Evolutionary conservation across 2,113 vertebrate species (phyloP).

Genomic region (Epinephelus cyanopodus): DNA sequence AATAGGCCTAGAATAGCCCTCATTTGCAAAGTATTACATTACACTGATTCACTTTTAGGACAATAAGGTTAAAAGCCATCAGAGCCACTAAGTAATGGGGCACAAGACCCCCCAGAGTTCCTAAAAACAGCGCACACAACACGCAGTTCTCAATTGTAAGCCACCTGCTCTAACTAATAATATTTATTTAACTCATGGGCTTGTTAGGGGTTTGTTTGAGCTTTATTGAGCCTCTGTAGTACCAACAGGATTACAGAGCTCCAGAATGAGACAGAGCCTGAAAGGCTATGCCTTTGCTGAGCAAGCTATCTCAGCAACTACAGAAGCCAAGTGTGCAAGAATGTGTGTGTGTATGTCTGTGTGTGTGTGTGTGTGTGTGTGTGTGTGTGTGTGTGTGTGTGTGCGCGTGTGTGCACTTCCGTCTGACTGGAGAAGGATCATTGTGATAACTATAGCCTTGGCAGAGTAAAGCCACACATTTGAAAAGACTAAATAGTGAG

Average conservation of each 20-base stretch:
- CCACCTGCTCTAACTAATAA: conserved; percentile 38
- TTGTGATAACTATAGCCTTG: conserved; percentile 50
- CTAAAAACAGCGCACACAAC: conserved; percentile 3
- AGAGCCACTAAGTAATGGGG: conserved; percentile 29
- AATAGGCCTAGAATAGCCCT: conserved; percentile 55
- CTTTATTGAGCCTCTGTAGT: conserved; percentile 45
- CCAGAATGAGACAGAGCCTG: conserved; percentile 46
- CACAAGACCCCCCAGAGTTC: conserved; percentile 4
- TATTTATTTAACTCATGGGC: conserved; percentile 35
- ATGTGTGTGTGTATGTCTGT: neutral
- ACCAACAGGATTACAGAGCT: conserved; percentile 45
- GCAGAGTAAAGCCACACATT: conserved; percentile 40
- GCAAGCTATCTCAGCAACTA: conserved; percentile 43
- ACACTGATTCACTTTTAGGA: conserved; percentile 53
- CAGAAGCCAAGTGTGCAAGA: conserved; percentile 23
- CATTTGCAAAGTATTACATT: conserved; percentile 59
- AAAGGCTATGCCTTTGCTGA: conserved; percentile 48
- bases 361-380: neutral
- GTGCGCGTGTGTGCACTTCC: conserved; percentile 17
- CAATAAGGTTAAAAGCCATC: conserved; percentile 66
- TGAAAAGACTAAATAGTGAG: conserved; percentile 58
- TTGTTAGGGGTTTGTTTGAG: conserved; percentile 45
- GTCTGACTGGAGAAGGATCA: conserved; percentile 47
- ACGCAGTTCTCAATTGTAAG: conserved; percentile 12
- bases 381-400: neutral